Evolutionary conservation across 2,888 invertebrate species (phyloP).

Genomic region (Liopterus haemorrhoidalis): DNA sequence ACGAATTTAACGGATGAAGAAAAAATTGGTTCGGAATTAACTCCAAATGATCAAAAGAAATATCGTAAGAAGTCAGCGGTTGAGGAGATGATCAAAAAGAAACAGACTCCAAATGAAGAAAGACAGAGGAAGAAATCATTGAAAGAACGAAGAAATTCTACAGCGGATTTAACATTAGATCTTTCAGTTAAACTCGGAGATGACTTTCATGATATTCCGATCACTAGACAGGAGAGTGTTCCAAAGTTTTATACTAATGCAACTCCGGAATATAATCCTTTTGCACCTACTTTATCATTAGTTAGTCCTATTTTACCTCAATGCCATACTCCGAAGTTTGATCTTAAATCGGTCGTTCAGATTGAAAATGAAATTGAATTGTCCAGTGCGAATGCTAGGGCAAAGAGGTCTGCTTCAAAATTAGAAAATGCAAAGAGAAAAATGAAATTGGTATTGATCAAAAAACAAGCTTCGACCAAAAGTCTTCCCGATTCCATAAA

Average conservation of each 20-base stretch:
- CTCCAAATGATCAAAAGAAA: conserved; percentile 7
- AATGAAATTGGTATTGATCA: conserved; percentile 13
- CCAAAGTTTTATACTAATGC: conserved; percentile 46
- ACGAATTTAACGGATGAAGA: conserved; percentile 4
- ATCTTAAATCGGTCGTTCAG: conserved; percentile 45
- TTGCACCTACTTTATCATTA: conserved; percentile 33
- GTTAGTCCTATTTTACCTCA: conserved; percentile 38
- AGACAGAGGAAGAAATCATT: conserved; percentile 40
- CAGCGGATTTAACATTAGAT: conserved; percentile 15
- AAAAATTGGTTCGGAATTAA: not conserved
- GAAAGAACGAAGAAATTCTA: conserved; percentile 41
- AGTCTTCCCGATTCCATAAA: conserved; percentile 17
- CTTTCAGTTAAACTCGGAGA: conserved; percentile 16
- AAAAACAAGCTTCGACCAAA: conserved; percentile 17
- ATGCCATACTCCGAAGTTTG: conserved; percentile 36
- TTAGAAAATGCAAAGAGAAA: conserved; percentile 23
- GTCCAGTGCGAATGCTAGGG: conserved; percentile 12
- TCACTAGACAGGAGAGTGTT: conserved; percentile 44
- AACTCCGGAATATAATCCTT: conserved; percentile 37
- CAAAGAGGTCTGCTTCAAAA: conserved; percentile 16
- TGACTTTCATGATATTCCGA: conserved; percentile 38
- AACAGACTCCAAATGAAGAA: conserved; percentile 18
- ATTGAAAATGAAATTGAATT: conserved; percentile 40
- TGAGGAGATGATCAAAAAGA: conserved; percentile 14
- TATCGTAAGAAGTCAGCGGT: conserved; percentile 15